Evolutionary conservation across 1,140 invertebrate genomes (phyloP).

Genomic region (Bombus waltoni): DNA sequence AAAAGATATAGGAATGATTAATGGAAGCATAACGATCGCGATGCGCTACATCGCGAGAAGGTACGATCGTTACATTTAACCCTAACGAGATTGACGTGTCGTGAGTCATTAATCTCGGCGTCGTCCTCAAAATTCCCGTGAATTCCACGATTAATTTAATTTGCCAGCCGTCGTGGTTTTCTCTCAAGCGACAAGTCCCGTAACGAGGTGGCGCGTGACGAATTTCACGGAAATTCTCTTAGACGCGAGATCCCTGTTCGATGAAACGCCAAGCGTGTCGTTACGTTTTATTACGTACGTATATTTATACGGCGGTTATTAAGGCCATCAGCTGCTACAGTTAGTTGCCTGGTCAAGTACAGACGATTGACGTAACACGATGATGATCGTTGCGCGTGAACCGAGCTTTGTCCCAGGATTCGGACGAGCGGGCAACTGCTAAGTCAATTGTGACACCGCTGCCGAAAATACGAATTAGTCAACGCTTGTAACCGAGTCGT

Average conservation of each 20-base stretch:
- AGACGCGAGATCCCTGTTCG: conserved; percentile 2
- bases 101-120: conserved; percentile 28
- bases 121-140: conserved; percentile 8
- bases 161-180: neutral
- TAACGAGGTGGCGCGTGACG: conserved; percentile 10
- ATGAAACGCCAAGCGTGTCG: conserved; percentile 25
- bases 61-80: conserved; percentile 4
- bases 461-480: conserved; percentile 31
- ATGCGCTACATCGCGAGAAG: neutral
- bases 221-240: conserved; percentile 3
- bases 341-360: conserved; percentile 54
- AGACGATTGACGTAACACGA: conserved; percentile 59
- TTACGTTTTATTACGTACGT: conserved; percentile 23
- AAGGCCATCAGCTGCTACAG: conserved; percentile 57
- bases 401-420: conserved; percentile 21
- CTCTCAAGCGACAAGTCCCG: too few relatives aligned
- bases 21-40: conserved; percentile 17
- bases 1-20: conserved; percentile 10
- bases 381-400: conserved; percentile 32
- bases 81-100: conserved; percentile 30
- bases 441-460: neutral
- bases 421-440: neutral
- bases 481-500: neutral
- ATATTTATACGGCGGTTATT: conserved; percentile 43
- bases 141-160: conserved; percentile 39